Evolutionary conservation across 1,140 invertebrate species (phyloP).

Genomic region (Procambarus clarkii): DNA sequence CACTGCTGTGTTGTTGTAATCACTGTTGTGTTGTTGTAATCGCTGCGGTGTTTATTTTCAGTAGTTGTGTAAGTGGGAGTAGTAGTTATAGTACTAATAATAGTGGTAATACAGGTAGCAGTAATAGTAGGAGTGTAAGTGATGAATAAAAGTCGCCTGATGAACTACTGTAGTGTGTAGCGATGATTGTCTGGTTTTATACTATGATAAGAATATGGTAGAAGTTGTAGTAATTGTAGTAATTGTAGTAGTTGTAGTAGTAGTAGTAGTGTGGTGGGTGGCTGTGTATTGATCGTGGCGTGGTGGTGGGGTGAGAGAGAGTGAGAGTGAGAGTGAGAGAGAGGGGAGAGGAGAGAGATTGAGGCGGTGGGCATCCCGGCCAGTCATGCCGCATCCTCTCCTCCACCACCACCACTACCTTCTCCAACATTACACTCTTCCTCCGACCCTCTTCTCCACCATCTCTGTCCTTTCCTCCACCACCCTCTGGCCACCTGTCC

Average conservation of each 20-base stretch:
- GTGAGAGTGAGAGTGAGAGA: conserved; percentile 30
- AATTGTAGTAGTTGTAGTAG: no score
- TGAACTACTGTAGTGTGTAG: no score
- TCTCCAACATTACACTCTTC: conserved; percentile 37
- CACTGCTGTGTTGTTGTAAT: no score
- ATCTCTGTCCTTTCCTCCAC: background rate
- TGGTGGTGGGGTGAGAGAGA: background rate
- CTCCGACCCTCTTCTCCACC: conserved; percentile 16
- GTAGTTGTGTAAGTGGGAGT: no score
- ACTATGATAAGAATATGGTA: background rate
- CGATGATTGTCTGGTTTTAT: no score
- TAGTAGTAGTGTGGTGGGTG: background rate
- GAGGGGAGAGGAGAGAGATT: conserved; percentile 18
- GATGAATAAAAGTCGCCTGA: no score
- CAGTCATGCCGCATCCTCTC: conserved; percentile 42
- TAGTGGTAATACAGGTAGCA: background rate
- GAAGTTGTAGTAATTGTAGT: background rate
- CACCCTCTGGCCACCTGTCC: background rate
- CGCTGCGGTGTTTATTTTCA: no score
- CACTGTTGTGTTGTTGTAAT: no score
- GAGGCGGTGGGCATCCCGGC: conserved; percentile 40
- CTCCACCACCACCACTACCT: conserved; percentile 44
- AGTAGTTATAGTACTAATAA: background rate
- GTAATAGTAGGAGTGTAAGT: background rate
- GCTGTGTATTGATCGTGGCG: background rate